Base-by-base conservation (phyloP, 2,888 invertebrate species). In the Piscicola geometra region DNA sequence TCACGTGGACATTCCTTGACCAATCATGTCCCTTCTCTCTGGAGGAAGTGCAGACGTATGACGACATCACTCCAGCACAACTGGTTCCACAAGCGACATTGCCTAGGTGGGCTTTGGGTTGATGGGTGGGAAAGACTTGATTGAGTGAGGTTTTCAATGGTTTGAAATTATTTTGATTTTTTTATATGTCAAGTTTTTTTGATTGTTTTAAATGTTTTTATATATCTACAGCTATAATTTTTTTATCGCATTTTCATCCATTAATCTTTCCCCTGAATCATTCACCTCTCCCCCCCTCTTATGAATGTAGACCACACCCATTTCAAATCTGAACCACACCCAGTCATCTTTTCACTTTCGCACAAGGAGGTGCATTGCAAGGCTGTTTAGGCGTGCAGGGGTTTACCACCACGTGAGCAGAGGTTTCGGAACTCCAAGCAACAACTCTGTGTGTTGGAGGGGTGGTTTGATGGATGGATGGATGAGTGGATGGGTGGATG, bases 1-100 rank as follows among this genome's bases (percentile, higher is more conserved):
- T 86, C 47, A 83, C 83, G 73, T 86, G 86, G 86, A 80, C 82
- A 70, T 85, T 85, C 79, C 79, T 81, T 1, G 81, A 81, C n/a
- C 77, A 81, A 0, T 78, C 82, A 9, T 78, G 78, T 67, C 30
- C 73, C 21, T 80, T 82, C 71, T 84, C 83, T 67, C 81, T 85
- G 5, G 73, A 78, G 25, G 77, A 79, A 33, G 82, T 85, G 25
- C 79, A 80, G 50, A 81, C 81, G n/a, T 78, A 82, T 25, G 83
- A 69, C 41, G 77, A 77, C 32, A 75, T 69, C 52, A 70, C 52
- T 33, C 60, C 60, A n/a, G 75, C 77, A 5, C 75, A 70, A 33
- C 32, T 60, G 15, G 67, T 33, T 2, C 52, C 75, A 2, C 35
- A 30, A 1, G 70, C 41, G 5, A 30, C 71, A 0, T 15, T 66